These are phyloP conservation scores for Progne subis DNA, from an alignment of 2,113 vertebrate species.

Conservation along the genomic window DNA sequence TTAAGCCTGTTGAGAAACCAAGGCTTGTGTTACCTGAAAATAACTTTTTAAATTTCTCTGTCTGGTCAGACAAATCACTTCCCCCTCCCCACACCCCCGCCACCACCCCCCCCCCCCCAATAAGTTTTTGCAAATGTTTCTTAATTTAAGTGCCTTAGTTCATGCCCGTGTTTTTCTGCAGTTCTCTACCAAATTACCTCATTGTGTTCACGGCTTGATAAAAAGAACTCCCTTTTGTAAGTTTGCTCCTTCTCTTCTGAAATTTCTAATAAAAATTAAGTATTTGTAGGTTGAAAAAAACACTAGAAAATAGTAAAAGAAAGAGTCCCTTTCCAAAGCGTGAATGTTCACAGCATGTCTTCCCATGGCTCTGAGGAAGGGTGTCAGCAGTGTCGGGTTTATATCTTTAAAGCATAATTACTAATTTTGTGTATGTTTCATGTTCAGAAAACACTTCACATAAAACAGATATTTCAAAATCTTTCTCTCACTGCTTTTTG, in stretches of 20 bases:
- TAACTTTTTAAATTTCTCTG: background rate
- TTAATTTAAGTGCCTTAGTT: slow-evolving; percentile 21
- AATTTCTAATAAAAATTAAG: background rate
- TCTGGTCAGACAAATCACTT: background rate
- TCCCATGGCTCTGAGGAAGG: background rate
- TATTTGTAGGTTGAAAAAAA: background rate
- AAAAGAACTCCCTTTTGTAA: slow-evolving; percentile 4
- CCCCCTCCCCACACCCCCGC: background rate
- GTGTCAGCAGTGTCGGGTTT: background rate
- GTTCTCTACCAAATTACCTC: slow-evolving; percentile 8
- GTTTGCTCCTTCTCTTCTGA: background rate
- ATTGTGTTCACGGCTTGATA: slow-evolving; percentile 24
- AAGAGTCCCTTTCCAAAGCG: background rate
- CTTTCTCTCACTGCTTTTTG: background rate
- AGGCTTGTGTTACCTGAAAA: background rate
- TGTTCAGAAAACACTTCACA: background rate
- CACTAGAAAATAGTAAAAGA: background rate
- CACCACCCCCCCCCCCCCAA: background rate
- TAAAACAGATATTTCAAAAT: slow-evolving; percentile 6
- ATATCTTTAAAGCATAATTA: background rate
- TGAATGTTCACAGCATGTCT: background rate
- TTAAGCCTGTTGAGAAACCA: background rate
- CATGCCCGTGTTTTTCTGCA: slow-evolving; percentile 31
- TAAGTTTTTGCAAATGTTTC: slow-evolving; percentile 53
- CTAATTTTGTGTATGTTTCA: background rate